A percentile compares a stretch with the other conserved stretches of the same genome.
Evolutionary conservation across 2,888 invertebrate species (phyloP).

Genomic region (Ornithoptera alexandrae): DNA sequence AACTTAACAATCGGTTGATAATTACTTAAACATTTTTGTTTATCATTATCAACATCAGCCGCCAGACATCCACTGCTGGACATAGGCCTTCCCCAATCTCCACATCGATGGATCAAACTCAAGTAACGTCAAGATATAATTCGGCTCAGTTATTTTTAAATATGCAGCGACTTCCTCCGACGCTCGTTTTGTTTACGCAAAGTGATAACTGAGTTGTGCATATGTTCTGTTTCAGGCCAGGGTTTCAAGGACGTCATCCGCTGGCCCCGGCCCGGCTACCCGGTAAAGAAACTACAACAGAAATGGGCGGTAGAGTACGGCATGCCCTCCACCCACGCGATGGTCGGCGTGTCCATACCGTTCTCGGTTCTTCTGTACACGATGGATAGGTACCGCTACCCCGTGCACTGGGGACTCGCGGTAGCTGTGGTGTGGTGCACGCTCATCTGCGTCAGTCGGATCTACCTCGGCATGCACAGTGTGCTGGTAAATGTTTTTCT

Average conservation of each 20-base stretch:
- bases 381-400: conserved; percentile 88
- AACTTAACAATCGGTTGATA: no score
- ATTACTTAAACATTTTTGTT: no score
- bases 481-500: conserved; percentile 83
- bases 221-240: conserved; percentile 82
- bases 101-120: no score
- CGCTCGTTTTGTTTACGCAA: no score
- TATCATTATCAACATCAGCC: no score
- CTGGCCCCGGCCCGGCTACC: conserved; percentile 92
- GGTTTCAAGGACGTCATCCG: conserved; percentile 92
- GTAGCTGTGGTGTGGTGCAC: conserved; percentile 85
- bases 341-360: conserved; percentile 93
- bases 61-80: no score
- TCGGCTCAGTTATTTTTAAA: no score
- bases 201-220: no score
- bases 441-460: conserved; percentile 89
- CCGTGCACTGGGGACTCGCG: conserved; percentile 78
- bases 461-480: conserved; percentile 97
- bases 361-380: conserved; percentile 91
- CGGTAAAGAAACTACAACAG: conserved; percentile 89
- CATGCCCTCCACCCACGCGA: conserved; percentile 97
- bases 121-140: no score
- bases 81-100: no score
- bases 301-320: conserved; percentile 96
- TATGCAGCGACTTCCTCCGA: no score